Evolutionary conservation across 2,888 invertebrate species (phyloP), one percentile per base, ranked within the genome.

Genomic region (Parnassius smintheus): DNA sequence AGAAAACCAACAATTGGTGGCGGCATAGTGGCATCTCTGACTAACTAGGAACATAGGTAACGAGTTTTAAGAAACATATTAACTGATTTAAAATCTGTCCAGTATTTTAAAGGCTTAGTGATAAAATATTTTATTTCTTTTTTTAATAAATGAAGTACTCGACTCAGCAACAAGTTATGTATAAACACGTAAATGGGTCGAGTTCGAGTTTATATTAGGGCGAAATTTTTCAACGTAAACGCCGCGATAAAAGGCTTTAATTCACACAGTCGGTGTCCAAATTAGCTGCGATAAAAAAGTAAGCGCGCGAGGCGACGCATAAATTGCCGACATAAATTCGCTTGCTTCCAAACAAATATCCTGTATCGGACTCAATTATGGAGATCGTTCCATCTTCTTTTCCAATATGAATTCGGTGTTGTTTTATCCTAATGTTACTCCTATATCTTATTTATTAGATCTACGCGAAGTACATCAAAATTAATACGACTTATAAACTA

Each of bases 241-340:
- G 59, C 46, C 22, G 45, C 57, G 62, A 60, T 61, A 57, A 59
- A 59, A 63, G 56, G 53, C 67, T 59, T 64, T 68, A 69, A 69
- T 67, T 65, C 68, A 66, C 61, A 65, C 65, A 62, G 59, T 64
- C 52, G 62, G 44, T 51, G 63, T 64, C 64, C 63, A 67, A 68
- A 71, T 73, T 69, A 70, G 66, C 70, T 65, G 57, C 66, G 64
- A 66, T 64, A 67, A 72, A 67, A 71, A 69, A 71, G 72, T 66
- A 68, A 55, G 66, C 56, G 71, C 65, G 67, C 75, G 71, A 71
- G 73, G 68, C 69, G 66, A 68, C 73, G 72, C 75, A 75, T 75
- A 76, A 76, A 76, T 77, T 73, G 76, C 67, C 64, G 64, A 69
- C 70, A 73, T 73, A 76, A 75, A 76, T 75, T 74, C 69, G 68